Percentiles rank a stretch among this genome's conserved stretches.
phyloP scores from a whole-genome alignment of 2,797 vertebrate genomes.

The Tapirus indicus region DNA sequence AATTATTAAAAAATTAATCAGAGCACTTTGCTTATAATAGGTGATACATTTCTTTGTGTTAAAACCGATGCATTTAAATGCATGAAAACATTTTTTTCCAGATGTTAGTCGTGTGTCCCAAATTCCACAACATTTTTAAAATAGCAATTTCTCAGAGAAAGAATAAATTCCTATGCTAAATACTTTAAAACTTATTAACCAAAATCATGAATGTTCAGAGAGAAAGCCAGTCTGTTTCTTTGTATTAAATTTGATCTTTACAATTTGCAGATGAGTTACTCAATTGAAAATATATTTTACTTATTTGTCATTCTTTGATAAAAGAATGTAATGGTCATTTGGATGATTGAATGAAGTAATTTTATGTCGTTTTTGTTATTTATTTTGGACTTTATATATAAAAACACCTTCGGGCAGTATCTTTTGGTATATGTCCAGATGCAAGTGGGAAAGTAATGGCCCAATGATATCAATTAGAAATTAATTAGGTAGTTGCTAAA shows the following conservation, averaged over 20 bases:
- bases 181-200: background rate
- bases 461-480: constrained; percentile 85
- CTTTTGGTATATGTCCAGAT: constrained; percentile 74
- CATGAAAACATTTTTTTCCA: background rate
- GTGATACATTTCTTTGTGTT: background rate
- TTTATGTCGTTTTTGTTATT: background rate
- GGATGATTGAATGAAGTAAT: background rate
- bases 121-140: constrained; percentile 29
- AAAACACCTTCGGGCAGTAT: constrained; percentile 64
- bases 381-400: background rate
- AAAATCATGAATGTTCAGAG: background rate
- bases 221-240: background rate
- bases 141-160: background rate
- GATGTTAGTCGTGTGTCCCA: background rate
- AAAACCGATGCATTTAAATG: constrained; percentile 16
- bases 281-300: constrained; percentile 30
- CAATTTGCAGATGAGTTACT: background rate
- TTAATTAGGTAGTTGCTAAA: constrained; percentile 85
- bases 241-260: constrained; percentile 17
- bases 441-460: constrained; percentile 80
- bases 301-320: constrained; percentile 32
- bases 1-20: constrained; percentile 5
- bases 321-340: background rate
- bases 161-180: constrained; percentile 12
- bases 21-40: background rate